Evolutionary conservation across 2,888 invertebrate species (phyloP), one percentile per base, ranked within the genome.

Genomic region (Parnassius orleans): DNA sequence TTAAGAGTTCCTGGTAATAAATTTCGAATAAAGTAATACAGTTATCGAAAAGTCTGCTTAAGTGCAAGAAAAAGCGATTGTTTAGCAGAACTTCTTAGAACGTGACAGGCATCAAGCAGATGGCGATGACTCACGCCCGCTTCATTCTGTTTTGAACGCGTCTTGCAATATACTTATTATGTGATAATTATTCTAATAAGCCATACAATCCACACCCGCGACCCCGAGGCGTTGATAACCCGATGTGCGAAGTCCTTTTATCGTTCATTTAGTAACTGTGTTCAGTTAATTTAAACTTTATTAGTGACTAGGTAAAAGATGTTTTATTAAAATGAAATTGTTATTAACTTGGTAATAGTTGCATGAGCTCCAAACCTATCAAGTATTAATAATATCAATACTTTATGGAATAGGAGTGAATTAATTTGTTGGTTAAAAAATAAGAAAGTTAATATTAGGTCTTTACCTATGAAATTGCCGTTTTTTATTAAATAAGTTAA

Each of bases 121-220:
- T 59, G 57, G 60, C 64, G 71, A 67, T 81, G 81, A 83, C 69
- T 77, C 78, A 79, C 47, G 68, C 63, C 59, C 64, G 65, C 60
- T 53, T 56, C 61, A 68, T 67, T 63, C 67, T 68, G 70, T 66
- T 65, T 66, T 70, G 71, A 68, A 68, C 66, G 65, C 64, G 68
- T 76, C 79, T 75, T 73, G 72, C 75, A 77, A 60, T 56, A 59
- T 42, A 75, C 5, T 33, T 72, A 51, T 71, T 70, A 69, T 65
- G 67, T 67, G 74, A 77, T 81, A 77, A 80, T 73, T 79, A 80
- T 76, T 73, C 70, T 80, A 79, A 79, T 78, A 71, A 78, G 74
- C 48, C 59, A 52, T 73, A 75, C 77, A 75, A 73, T 73, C 71
- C 79, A 78, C 84, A 81, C 79, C 75, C 75, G 72, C 74, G 71